These are phyloP conservation scores for Vicugna pacos DNA, from an alignment of 2,113 vertebrate genomes.

Conservation along the genomic window DNA sequence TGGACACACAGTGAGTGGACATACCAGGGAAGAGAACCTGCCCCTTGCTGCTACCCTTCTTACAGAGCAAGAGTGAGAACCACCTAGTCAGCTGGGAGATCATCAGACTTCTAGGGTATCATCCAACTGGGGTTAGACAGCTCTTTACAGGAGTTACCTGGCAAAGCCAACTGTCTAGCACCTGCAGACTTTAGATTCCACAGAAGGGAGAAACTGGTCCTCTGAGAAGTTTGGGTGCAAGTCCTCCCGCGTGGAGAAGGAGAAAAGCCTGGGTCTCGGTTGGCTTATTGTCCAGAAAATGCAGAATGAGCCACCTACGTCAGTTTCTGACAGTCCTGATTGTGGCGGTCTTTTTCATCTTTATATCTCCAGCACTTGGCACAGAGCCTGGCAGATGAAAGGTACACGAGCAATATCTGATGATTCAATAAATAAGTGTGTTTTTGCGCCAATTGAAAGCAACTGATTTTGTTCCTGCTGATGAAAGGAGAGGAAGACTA, in stretches of 20 bases:
- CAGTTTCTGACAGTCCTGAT: not conserved
- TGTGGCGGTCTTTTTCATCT: not conserved
- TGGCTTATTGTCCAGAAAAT: not conserved
- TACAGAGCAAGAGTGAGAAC: not conserved
- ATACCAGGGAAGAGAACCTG: not conserved
- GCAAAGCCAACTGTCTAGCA: not conserved
- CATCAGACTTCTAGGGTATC: not conserved
- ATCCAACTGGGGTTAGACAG: not conserved
- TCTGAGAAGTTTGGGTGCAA: not conserved
- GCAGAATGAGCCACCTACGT: not conserved
- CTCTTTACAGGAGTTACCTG: not conserved
- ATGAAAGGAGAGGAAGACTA: not conserved
- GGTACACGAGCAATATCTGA: not conserved
- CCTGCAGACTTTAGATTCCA: not conserved
- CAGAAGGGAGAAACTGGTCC: not conserved
- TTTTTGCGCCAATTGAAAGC: not conserved
- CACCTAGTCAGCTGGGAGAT: no score
- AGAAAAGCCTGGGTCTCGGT: not conserved
- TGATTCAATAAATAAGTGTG: not conserved
- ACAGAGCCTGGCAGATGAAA: not conserved
- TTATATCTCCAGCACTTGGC: not conserved
- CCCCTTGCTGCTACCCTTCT: not conserved
- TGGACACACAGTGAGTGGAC: not conserved
- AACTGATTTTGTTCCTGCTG: not conserved
- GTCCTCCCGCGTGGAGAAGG: not conserved